Base-by-base conservation (phyloP, 1,140 invertebrate genomes). In the Sweltsa coloradensis region DNA sequence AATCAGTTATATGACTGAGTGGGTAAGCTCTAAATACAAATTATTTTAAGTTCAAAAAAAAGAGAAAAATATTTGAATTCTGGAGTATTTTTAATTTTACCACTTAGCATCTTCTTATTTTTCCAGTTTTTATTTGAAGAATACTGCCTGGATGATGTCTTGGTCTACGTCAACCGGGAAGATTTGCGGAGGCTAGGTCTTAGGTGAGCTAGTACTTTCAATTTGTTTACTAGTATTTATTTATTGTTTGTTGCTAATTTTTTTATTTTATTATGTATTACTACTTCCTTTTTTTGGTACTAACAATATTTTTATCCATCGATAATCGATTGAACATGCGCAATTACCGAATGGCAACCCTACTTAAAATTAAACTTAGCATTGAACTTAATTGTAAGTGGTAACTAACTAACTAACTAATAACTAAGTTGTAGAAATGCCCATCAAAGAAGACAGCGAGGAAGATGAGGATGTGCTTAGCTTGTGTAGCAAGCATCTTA, bases 121-220 rank as follows among this genome's bases (percentile, higher is more conserved):
- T 64, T 68, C 21, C 51, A 81, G 76, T 76, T 92, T 57, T 55
- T 81, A 16, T 60, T 70, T 42, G 83, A 91, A 62, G 79, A 86
- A 50, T 91, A 86, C 59, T 82, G 76, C 7, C 72, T 87, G 53
- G 74, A 82, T 42, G 86, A 92, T 65, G 64, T 93, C 22, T 63
- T 89, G 29, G 72, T 76, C 50, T 74, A 81, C 52, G 71, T 89
- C 49, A 79, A 74, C 1, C 71, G 82, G 56, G 79, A 88, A 51
- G 89, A 93, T 67, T 60, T 93, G 39, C 70, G 75, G 40, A 73
- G 74, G 58, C 57, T 91, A 36, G 74, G 77, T 34, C 65, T 93
- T 36, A 79, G 74, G 82, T 86, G 66, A 62, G 68, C 46, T 31
- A 27, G 19, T 39, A n/a, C 43, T 41, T 36, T 50, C 18, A 42